A percentile compares a stretch with the other conserved stretches of the same genome.
Evolutionary conservation across 2,113 vertebrate species (phyloP).

Genomic region (Brachirus orientalis): DNA sequence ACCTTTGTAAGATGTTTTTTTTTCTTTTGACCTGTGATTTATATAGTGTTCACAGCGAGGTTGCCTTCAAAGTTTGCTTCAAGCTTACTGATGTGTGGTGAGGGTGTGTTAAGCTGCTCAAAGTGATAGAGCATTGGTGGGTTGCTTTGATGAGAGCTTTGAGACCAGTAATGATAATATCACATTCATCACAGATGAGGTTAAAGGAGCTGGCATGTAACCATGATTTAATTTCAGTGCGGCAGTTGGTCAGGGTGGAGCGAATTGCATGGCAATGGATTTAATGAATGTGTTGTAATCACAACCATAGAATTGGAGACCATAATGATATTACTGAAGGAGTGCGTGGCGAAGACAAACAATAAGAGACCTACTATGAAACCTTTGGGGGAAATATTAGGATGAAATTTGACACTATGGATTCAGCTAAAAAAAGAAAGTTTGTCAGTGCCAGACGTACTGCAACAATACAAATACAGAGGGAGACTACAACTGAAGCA

Average conservation of each 20-base stretch:
- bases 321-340: background rate
- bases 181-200: slow-evolving; percentile 1
- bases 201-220: slow-evolving; percentile 3
- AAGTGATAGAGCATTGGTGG: background rate
- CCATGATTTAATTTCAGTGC: slow-evolving; percentile 17
- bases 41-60: background rate
- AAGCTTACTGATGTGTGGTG: background rate
- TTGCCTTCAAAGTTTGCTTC: background rate
- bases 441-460: background rate
- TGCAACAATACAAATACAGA: too few relatives aligned
- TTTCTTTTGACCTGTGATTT: background rate
- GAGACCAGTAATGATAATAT: slow-evolving; percentile 2
- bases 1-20: background rate
- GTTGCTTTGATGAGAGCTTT: background rate
- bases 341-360: background rate
- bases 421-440: background rate
- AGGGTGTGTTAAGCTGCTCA: background rate
- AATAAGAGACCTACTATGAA: background rate
- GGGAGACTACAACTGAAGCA: background rate
- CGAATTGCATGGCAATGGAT: background rate
- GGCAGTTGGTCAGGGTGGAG: slow-evolving; percentile 22
- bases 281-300: slow-evolving; percentile 8
- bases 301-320: background rate
- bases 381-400: background rate
- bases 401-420: background rate